Evolutionary conservation across 2,113 vertebrate genomes (phyloP), one percentile per base, ranked within the genome.

Genomic region (Isichthys henryi): DNA sequence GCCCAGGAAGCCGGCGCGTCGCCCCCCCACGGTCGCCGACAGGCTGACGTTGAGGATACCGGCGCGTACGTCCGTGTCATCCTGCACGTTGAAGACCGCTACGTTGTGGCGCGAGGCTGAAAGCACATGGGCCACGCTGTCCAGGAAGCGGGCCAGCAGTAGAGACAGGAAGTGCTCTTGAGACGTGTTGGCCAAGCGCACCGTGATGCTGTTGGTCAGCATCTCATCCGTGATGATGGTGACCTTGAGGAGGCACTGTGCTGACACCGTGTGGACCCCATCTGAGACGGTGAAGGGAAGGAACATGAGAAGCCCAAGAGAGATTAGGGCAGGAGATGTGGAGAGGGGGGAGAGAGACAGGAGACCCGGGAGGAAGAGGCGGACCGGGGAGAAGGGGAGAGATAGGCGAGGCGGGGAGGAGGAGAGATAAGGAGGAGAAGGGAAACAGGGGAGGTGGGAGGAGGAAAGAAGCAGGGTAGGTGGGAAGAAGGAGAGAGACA

Each of bases 181-280:
- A 0, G 97, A 98, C 91, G 98, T 98, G 94, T 99, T 96, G 86
- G 97, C 97, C 93, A 99, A 93, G 15, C 98, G 96, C 89, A 99
- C 90, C 0, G 98, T 99, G 95, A 99, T 99, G 91, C 98, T 99
- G 95, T 98, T 98, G 92, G 97, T 98, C 90, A 99, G 95, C 98
- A 99, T 99, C 92, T 99, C 98, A 17, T 99, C 98, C 0, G 98
- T 99, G 95, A 99, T 97, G 93, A 99, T 96, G 80, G 96, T 98
- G 93, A 99, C 98, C 11, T 97, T 97, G 88, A 99, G 96, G 0
- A 97, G 95, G 89, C 98, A 99, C 94, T 98, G 97, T 0, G 98
- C 98, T 0, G 97, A 97, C 48, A 98, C 97, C 0, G 96, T 96
- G 94, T 99, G 98, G 87, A 98, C 90, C 0, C 98, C 98, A 5